Evolutionary conservation across 1,140 invertebrate species (phyloP).

Genomic region (Atta cephalotes): DNA sequence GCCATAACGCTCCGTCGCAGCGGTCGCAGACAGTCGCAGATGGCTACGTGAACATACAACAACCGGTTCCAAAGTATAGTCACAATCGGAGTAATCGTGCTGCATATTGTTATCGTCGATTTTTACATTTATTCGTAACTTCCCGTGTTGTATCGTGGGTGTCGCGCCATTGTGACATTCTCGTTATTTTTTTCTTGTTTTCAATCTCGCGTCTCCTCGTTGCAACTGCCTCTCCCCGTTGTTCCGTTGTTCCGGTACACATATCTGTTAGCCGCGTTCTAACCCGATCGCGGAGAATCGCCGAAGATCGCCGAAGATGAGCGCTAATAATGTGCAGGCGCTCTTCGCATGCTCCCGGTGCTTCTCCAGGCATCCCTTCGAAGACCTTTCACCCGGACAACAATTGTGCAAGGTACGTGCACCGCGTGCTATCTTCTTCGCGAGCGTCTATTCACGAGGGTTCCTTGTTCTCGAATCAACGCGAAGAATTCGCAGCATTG

Average conservation of each 20-base stretch:
- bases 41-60: conserved; percentile 54
- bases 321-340: conserved; percentile 86
- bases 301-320: conserved; percentile 83
- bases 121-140: neutral
- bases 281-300: neutral
- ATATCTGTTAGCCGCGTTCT: neutral
- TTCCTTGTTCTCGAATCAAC: neutral
- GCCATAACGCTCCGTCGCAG: conserved; percentile 31
- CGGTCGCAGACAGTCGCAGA: conserved; percentile 43
- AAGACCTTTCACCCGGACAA: conserved; percentile 97
- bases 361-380: conserved; percentile 97
- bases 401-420: conserved; percentile 96
- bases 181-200: neutral
- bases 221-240: neutral
- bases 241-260: conserved; percentile 1
- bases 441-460: neutral
- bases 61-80: conserved; percentile 14
- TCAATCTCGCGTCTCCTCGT: neutral
- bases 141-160: too few relatives aligned
- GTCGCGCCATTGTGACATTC: neutral
- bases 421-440: conserved; percentile 9
- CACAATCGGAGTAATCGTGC: neutral
- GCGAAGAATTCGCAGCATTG: neutral
- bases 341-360: conserved; percentile 98
- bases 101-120: neutral